Evolutionary conservation across 2,113 vertebrate genomes (phyloP).

Genomic region (Parus major): DNA sequence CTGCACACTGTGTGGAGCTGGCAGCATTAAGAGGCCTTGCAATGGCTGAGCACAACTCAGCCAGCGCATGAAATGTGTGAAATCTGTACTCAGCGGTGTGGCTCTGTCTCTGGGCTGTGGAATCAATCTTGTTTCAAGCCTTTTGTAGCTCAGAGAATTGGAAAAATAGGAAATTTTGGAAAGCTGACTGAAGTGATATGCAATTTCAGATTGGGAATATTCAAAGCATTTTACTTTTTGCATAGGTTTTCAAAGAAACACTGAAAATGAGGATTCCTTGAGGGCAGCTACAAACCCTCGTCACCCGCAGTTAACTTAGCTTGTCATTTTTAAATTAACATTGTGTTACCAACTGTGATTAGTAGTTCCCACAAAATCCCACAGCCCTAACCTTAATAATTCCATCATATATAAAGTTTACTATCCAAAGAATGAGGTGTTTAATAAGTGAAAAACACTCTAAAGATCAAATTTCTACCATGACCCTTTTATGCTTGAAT

Average conservation of each 20-base stretch:
- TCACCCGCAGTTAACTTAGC: background rate
- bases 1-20: background rate
- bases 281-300: background rate
- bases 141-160: background rate
- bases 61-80: background rate
- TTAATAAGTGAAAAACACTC: background rate
- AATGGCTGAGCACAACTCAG: background rate
- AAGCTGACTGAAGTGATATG: background rate
- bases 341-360: background rate
- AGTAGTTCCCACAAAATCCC: background rate
- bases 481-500: background rate
- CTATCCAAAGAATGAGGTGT: background rate
- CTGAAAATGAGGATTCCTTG: background rate
- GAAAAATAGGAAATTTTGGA: background rate
- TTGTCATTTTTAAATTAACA: background rate
- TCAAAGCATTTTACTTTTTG: background rate
- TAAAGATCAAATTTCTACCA: background rate
- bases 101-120: background rate
- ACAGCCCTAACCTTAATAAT: background rate
- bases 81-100: background rate
- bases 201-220: background rate
- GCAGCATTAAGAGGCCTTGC: background rate
- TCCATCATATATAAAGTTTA: background rate
- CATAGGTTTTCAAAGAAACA: background rate
- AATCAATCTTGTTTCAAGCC: background rate